Evolutionary conservation across 2,113 vertebrate species (phyloP).

Genomic region (Struthio camelus): DNA sequence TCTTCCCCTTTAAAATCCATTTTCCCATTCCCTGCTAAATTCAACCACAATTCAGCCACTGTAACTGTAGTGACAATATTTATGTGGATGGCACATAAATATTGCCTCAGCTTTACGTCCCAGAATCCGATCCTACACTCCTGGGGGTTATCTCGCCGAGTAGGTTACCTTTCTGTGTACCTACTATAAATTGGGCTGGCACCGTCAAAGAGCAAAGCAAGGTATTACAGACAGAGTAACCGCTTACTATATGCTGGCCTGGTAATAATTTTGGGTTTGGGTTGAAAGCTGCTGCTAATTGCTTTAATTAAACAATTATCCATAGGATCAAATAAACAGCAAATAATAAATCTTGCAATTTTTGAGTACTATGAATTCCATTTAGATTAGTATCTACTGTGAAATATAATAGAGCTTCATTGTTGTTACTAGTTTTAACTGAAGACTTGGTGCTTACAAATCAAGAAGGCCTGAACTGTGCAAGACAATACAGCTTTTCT

Average conservation of each 20-base stretch:
- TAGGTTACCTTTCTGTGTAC: neutral
- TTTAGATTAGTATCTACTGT: constrained; percentile 39
- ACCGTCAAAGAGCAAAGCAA: neutral
- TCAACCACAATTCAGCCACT: neutral
- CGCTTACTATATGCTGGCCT: neutral
- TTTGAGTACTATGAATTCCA: neutral
- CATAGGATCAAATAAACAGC: constrained; percentile 54
- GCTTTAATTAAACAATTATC: constrained; percentile 62
- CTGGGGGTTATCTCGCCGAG: neutral
- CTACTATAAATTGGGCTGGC: neutral
- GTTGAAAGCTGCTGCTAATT: constrained; percentile 61
- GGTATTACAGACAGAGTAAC: neutral
- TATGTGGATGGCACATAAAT: neutral
- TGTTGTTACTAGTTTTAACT: constrained; percentile 2
- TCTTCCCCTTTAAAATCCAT: neutral
- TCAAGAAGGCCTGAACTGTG: neutral
- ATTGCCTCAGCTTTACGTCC: neutral
- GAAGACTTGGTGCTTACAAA: neutral
- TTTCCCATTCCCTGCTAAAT: neutral
- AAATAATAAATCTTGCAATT: constrained; percentile 52
- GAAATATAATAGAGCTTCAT: constrained; percentile 13
- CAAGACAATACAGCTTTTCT: rapidly evolving
- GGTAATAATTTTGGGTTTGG: constrained; percentile 12
- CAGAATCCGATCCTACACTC: neutral
- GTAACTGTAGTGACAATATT: neutral